Evolutionary conservation across 2,797 vertebrate genomes (phyloP).

Genomic region (Gallinago stenura): DNA sequence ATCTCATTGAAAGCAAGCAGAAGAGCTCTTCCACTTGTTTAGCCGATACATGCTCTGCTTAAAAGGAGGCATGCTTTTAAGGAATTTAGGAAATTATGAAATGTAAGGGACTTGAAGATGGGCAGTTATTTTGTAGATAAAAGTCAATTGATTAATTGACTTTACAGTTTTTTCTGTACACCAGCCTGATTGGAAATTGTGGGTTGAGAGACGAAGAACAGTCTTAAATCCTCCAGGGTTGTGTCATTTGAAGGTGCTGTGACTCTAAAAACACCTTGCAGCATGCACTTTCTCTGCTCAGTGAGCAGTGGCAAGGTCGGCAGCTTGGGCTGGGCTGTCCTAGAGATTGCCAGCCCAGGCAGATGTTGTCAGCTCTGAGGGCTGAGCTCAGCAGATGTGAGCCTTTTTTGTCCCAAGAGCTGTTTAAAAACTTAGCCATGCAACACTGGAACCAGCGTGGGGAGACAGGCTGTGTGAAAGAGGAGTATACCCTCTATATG

Average conservation of each 20-base stretch:
- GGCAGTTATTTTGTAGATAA: neutral
- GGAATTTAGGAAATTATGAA: neutral
- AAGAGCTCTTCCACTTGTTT: neutral
- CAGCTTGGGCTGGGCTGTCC: neutral
- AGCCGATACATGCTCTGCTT: neutral
- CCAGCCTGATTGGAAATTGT: neutral
- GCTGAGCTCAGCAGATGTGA: neutral
- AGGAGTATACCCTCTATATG: too few relatives aligned
- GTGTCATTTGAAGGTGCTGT: too few relatives aligned
- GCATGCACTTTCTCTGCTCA: neutral
- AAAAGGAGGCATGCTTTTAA: neutral
- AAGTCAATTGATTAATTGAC: neutral
- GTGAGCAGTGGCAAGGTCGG: fast-evolving
- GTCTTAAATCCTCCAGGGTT: neutral
- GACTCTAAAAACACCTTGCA: neutral
- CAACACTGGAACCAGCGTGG: neutral
- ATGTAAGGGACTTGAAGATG: neutral
- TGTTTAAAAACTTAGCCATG: neutral
- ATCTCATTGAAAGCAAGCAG: neutral
- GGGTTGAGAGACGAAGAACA: neutral
- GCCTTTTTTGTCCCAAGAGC: neutral
- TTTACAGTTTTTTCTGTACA: neutral
- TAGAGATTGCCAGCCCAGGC: neutral
- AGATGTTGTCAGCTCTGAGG: neutral
- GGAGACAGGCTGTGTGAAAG: neutral